phyloP scores from a whole-genome alignment of 2,888 invertebrate genomes.

The Lypha dubia region DNA sequence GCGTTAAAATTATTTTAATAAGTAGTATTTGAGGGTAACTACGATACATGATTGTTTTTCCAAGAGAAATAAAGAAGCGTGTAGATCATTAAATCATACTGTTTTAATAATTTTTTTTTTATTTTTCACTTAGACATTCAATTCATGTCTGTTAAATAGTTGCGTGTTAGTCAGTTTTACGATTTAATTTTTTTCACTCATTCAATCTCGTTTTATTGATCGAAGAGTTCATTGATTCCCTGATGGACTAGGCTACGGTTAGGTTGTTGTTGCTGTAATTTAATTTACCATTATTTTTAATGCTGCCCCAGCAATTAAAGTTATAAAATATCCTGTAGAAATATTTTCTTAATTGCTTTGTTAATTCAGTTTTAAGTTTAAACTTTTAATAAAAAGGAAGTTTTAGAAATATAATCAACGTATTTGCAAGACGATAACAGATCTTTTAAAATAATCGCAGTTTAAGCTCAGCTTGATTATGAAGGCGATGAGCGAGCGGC shows the following conservation, averaged over 20 bases:
- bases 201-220: constrained; percentile 51
- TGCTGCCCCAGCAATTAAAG: background rate
- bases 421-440: no score
- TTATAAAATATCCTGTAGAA: constrained; percentile 15
- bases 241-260: constrained; percentile 35
- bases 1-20: constrained; percentile 62
- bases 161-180: constrained; percentile 52
- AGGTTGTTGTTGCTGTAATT: background rate
- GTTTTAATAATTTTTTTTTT: constrained; percentile 27
- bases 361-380: background rate
- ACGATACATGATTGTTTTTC: constrained; percentile 39
- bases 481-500: no score
- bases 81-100: constrained; percentile 61
- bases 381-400: background rate
- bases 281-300: background rate
- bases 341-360: background rate
- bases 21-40: constrained; percentile 25
- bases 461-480: no score
- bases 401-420: background rate
- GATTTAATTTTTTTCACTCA: background rate
- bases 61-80: constrained; percentile 12
- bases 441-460: no score
- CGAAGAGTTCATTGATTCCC: constrained; percentile 64
- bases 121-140: constrained; percentile 52
- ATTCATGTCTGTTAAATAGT: constrained; percentile 56